Percentiles rank a stretch among this genome's conserved stretches.
phyloP scores from a whole-genome alignment of 2,797 vertebrate species.

The Botia kubotai region DNA sequence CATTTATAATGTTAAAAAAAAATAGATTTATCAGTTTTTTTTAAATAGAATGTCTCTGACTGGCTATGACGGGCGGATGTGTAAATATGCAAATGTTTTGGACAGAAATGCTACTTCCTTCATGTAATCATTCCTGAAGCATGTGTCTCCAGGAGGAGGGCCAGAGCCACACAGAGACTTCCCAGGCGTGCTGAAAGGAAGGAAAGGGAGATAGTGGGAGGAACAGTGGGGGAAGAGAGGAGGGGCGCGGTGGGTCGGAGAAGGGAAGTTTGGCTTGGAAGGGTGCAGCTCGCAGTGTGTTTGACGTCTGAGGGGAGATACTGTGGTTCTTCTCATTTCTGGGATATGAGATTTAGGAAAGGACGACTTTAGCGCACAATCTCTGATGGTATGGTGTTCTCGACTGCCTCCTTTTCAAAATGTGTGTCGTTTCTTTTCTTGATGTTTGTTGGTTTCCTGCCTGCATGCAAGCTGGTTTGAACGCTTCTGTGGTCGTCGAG shows the following conservation, averaged over 20 bases:
- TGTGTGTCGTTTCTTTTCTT: conserved; percentile 31
- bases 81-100: neutral
- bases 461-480: conserved; percentile 35
- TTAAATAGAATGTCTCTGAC: no score
- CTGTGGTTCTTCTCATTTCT: conserved; percentile 44
- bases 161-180: conserved; percentile 21
- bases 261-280: conserved; percentile 44
- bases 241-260: conserved; percentile 42
- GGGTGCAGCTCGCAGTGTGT: conserved; percentile 57
- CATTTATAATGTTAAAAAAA: no score
- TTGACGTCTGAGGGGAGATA: conserved; percentile 59
- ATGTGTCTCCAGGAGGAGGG: conserved; percentile 14
- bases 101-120: neutral
- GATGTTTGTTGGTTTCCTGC: conserved; percentile 67
- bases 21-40: no score
- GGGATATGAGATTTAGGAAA: conserved; percentile 61
- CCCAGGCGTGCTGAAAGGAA: conserved; percentile 22
- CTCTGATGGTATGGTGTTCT: conserved; percentile 43
- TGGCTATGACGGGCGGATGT: neutral
- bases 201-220: conserved; percentile 23
- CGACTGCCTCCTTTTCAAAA: conserved; percentile 15
- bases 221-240: conserved; percentile 35
- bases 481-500: conserved; percentile 36
- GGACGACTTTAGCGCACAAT: conserved; percentile 34
- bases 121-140: neutral